Evolutionary conservation across 2,888 invertebrate genomes (phyloP).

Genomic region (Stramonita haemastoma): DNA sequence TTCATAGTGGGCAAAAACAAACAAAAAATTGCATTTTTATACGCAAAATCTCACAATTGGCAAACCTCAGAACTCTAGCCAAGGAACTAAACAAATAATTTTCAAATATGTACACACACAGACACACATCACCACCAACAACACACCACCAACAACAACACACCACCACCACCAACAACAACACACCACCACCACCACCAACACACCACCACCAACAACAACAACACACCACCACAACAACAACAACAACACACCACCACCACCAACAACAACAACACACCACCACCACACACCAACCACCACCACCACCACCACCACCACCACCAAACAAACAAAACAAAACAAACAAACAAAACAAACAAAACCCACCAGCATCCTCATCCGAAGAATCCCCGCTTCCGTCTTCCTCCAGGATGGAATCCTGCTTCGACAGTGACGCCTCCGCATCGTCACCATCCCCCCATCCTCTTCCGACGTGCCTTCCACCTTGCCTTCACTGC

Average conservation of each 20-base stretch:
- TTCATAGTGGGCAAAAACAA: no score
- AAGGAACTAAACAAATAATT: no score
- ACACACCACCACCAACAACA: no score
- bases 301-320: constrained; percentile 60
- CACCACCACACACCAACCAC: constrained; percentile 50
- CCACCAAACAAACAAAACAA: not conserved
- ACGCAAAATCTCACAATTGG: no score
- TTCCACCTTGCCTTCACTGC: constrained; percentile 30
- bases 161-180: no score
- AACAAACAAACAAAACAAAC: not conserved
- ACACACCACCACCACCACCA: no score
- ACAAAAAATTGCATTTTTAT: no score
- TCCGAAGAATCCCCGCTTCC: constrained; percentile 67
- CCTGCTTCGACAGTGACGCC: constrained; percentile 35
- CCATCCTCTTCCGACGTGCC: constrained; percentile 42
- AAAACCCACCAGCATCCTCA: constrained; percentile 62
- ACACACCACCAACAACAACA: no score
- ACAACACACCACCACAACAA: no score
- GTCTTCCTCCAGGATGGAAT: constrained; percentile 49
- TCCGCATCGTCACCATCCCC: constrained; percentile 37
- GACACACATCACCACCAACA: no score
- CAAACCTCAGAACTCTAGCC: no score
- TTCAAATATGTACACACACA: no score
- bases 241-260: not conserved
- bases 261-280: not conserved